Evolutionary conservation across 2,113 vertebrate genomes (phyloP), one percentile per base, ranked within the genome.

Genomic region (Cairina moschata): DNA sequence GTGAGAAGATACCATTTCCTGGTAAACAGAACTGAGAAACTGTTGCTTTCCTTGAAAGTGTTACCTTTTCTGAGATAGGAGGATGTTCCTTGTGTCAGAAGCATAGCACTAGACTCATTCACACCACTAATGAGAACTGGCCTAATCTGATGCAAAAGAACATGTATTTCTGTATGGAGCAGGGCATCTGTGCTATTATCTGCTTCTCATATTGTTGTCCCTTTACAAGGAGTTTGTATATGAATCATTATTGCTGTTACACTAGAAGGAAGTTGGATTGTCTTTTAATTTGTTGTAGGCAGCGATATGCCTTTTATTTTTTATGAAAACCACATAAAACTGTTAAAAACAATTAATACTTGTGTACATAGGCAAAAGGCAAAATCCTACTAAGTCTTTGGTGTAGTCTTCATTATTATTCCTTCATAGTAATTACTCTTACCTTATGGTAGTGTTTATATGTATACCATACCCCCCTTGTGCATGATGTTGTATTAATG

Each of bases 381-480:
- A 2, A 5, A 88, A 60, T 63, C 17, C 40, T 71, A 59, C 13
- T 8, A 80, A 14, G 13, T 52, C n/a, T 66, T 89, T 91, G 60
- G 8, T 26, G 4, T 11, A 36, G n/a, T 54, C 3, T 11, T 71
- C 2, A 8, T 46, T 32, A 1, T 46, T 21, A 2, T 63, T 17
- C 40, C 28, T 42, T 56, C 14, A 17, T n/a, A 68, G 22, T 48
- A 68, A 9, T 40, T 23, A 3, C 34, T 21, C 10, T 68, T 55
- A 36, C 8, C 4, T 62, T 59, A 17, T 81, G 26, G 17, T 42
- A 22, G 17, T 20, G 28, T 80, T 28, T 66, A 8, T 63, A 17
- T 50, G 9, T 36, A 3, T 31, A 5, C 26, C 17, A 40, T 32
- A 20, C 4, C 11, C 5, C 8, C 5, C 1, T 16, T 26, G 22